Evolutionary conservation across 2,113 vertebrate species (phyloP).

Genomic region (Todiramphus saurophagus): DNA sequence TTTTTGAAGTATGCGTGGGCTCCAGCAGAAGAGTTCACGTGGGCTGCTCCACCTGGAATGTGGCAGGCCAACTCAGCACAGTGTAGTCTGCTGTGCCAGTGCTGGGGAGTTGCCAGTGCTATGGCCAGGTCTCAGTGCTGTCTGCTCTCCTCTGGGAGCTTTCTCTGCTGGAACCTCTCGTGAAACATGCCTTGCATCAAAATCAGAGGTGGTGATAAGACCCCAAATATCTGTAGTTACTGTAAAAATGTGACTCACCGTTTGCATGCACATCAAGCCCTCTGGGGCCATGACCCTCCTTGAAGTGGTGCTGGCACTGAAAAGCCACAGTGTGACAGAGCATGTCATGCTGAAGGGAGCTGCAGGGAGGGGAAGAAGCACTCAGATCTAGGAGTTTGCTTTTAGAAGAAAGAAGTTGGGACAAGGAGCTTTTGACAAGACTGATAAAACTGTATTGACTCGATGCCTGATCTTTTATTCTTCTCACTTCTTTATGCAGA

Average conservation of each 20-base stretch:
- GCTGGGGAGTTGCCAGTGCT: rapidly evolving
- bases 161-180: neutral
- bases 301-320: neutral
- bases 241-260: neutral
- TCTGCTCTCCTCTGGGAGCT: neutral
- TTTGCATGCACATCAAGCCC: neutral
- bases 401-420: neutral
- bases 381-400: neutral
- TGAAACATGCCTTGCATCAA: neutral
- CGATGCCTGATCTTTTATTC: neutral
- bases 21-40: neutral
- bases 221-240: neutral
- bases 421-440: neutral
- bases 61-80: rapidly evolving
- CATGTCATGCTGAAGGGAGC: neutral
- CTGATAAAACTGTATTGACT: neutral
- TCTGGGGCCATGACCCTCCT: neutral
- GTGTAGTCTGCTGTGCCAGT: rapidly evolving
- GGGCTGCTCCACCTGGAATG: rapidly evolving
- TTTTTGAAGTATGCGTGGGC: neutral
- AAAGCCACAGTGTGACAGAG: neutral
- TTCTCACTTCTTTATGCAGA: neutral
- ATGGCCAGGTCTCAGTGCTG: rapidly evolving
- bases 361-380: neutral
- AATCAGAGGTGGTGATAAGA: neutral